Evolutionary conservation across 1,140 invertebrate genomes (phyloP).

Genomic region (Tetragnatha versicolor): DNA sequence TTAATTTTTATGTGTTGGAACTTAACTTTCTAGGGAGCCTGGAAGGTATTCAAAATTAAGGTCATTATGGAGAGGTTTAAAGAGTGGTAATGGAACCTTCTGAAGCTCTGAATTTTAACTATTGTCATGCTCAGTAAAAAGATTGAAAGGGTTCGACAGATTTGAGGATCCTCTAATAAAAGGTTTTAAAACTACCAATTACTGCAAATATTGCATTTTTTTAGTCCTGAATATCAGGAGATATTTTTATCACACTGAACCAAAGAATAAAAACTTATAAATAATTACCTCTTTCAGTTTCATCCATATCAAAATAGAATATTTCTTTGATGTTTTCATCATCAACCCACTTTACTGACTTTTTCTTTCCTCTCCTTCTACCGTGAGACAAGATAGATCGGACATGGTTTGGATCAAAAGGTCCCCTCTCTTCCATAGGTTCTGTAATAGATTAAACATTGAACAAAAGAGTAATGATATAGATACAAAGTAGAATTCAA

Average conservation of each 20-base stretch:
- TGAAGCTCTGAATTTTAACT: background rate
- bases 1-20: too few species aligned
- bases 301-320: constrained; percentile 90
- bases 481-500: too few species aligned
- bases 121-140: background rate
- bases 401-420: constrained; percentile 44
- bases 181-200: background rate
- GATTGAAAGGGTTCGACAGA: background rate
- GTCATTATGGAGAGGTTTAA: background rate
- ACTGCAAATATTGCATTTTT: background rate
- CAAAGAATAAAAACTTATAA: background rate
- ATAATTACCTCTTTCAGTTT: constrained; percentile 78
- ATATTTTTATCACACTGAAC: background rate
- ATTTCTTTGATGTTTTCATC: constrained; percentile 81
- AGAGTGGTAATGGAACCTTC: background rate
- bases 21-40: too few species aligned
- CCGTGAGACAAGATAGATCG: constrained; percentile 55
- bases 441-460: constrained; percentile 43
- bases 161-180: background rate
- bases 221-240: background rate
- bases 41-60: too few species aligned
- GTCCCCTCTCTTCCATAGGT: constrained; percentile 54
- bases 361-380: constrained; percentile 71
- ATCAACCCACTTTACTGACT: constrained; percentile 81
- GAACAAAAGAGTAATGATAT: too few species aligned